Evolutionary conservation across 2,888 invertebrate genomes (phyloP), one percentile per base, ranked within the genome.

Genomic region (Drosophila koepferae): DNA sequence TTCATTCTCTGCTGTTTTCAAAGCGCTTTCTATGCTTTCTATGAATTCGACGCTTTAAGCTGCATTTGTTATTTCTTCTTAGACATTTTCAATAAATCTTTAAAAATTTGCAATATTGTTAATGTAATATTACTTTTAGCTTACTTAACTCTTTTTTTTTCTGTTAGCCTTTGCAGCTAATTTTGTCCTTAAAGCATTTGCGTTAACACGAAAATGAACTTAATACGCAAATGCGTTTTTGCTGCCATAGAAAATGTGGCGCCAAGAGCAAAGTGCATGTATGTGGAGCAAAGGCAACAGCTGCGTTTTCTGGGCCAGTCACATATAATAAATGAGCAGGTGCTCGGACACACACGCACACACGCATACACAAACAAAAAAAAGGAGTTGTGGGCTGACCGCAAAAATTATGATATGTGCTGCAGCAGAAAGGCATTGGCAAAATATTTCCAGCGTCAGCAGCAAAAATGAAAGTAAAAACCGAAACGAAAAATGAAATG

Each of bases 1-100:
- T 81, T 81, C 80, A 80, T 77, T 74, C 77, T 73, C 69, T 71
- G 67, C 61, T 40, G 41, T 58, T 46, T 55, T 62, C 54, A 59
- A 34, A 53, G 66, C 69, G 67, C 54, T 63, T 41, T 18, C 20
- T 34, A 31, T 49, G 36, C 44, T 43, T 23, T 49, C n/a, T 5
- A 12, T 44, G 44, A 2, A 43, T 55, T 48, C 59, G 49, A n/a
- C n/a, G 41, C 38, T 78, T 72, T 48, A 72, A 65, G 65, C 65
- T 40, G 16, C 2, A 5, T 36, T 66, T 66, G 9, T 31, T 5
- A 8, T 62, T 55, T 70, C 14, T 1, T 0, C 66, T 67, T 65
- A 41, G 59, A 53, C 36, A 64, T 9, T 65, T 23, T 61, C 28
- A 56, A 68, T 59, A 60, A 51, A 44, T 28, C 43, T 38, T 5